phyloP scores from a whole-genome alignment of 1,140 invertebrate species.

The Rhagoletis zephyria region DNA sequence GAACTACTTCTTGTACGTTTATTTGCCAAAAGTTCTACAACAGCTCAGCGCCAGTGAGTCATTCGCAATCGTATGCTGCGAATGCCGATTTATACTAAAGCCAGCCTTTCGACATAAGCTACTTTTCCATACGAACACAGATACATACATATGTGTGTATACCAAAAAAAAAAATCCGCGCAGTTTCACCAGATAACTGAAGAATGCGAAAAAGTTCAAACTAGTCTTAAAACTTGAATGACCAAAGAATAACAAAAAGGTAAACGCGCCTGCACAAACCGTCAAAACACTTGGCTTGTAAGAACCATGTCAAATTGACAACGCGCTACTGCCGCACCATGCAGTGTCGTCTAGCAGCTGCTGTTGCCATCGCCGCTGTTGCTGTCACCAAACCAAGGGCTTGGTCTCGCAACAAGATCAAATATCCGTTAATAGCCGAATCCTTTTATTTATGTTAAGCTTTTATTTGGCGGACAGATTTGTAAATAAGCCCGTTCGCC shows the following conservation, averaged over 20 bases:
- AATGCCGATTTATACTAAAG: no score
- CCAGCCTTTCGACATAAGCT: no score
- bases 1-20: no score
- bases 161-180: no score
- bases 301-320: constrained; percentile 16
- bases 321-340: not conserved
- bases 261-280: not conserved
- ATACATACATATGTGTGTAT: no score
- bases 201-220: not conserved
- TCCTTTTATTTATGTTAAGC: constrained; percentile 21
- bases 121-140: no score
- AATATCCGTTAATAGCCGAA: constrained; percentile 44
- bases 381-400: not conserved
- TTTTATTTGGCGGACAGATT: constrained; percentile 9
- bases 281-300: constrained; percentile 10
- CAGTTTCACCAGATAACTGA: not conserved
- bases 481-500: not conserved
- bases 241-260: not conserved
- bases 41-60: no score
- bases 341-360: not conserved
- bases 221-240: not conserved
- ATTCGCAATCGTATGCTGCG: no score
- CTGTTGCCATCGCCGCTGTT: not conserved
- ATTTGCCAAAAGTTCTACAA: no score
- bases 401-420: constrained; percentile 21